Percentiles rank a stretch among this genome's conserved stretches.
Conservation (phyloP, 2,797 vertebrate species). For the Alosa sapidissima region DNA sequence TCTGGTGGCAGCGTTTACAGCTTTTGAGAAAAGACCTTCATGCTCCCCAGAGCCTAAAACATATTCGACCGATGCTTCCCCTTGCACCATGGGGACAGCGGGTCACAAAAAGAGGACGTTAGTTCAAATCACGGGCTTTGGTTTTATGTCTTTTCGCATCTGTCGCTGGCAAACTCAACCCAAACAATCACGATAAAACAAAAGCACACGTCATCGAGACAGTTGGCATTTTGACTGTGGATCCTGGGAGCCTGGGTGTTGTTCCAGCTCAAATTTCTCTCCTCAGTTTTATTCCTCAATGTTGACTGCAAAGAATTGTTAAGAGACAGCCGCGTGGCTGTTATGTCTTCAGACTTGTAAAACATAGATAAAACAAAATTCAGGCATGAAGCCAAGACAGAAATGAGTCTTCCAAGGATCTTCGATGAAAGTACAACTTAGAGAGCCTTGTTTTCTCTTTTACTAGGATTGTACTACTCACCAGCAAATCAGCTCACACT, state of each 20-base stretch:
- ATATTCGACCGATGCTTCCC: slow-evolving; percentile 42
- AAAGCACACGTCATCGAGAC: not conserved
- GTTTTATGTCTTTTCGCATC: slow-evolving; percentile 33
- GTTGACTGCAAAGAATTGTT: not conserved
- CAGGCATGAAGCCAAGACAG: not conserved
- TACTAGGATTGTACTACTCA: not conserved
- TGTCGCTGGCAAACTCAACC: not conserved
- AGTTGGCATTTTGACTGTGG: not conserved
- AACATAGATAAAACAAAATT: not conserved
- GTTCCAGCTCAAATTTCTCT: not conserved
- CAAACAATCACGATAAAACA: slow-evolving; percentile 33
- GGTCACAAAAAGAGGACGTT: slow-evolving; percentile 39
- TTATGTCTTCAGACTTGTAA: not conserved
- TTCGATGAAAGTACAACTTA: not conserved
- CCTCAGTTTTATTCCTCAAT: not conserved
- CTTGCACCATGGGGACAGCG: slow-evolving; percentile 36
- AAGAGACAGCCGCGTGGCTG: not conserved
- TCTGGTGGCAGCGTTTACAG: slow-evolving; percentile 41
- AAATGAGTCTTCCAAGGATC: not conserved
- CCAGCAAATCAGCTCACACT: not conserved
- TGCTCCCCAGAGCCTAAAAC: slow-evolving; percentile 21
- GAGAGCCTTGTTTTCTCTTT: not conserved
- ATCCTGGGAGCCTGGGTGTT: not conserved
- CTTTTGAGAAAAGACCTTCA: slow-evolving; percentile 26
- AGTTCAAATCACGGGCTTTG: slow-evolving; percentile 37